Base-by-base conservation (phyloP, 2,888 invertebrate genomes). In the Drosophila rellima region DNA sequence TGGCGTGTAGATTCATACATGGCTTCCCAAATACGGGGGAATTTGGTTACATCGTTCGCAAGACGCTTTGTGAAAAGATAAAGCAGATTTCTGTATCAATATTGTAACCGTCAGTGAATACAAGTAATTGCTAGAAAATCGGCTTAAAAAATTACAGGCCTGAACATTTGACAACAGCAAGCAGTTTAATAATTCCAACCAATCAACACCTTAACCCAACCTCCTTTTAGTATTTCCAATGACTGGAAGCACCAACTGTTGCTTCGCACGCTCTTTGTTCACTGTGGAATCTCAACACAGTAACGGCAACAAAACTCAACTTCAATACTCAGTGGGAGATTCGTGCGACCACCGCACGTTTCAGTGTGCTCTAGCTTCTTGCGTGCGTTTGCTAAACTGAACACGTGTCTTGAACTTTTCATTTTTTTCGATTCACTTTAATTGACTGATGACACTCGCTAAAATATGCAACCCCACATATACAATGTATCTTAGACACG, bases 371-470 rank as follows among this genome's bases (percentile, higher is more conserved):
- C 8, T 20, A 37, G 35, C 51, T 13, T 10, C 35, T 37, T 2
- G 35, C n/a, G 35, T 35, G 35, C n/a, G n/a, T 4, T 35, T 7
- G 17, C 10, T 48, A 10, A 20, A 18, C 35, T 48, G 6, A 40
- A 51, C 17, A 6, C 59, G 40, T 26, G 39, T 17, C 59, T 2
- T 20, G 23, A 35, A 42, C 47, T 29, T 33, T 20, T 8, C 2
- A 8, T 39, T 48, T 37, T 40, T 31, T 37, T 13, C 15, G 11
- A n/a, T 13, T 35, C 6, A 17, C 48, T 48, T 40, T n/a, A 35
- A 29, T 51, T 56, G 17, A 63, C 47, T 55, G 61, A 50, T 35
- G 33, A n/a, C 69, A 52, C 47, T 51, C 18, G 31, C 45, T 35
- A 48, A 52, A 54, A 15, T 39, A 33, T 51, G n/a, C 47, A 61